Conservation (phyloP, 2,113 vertebrate genomes). For the Cynocephalus volans region DNA sequence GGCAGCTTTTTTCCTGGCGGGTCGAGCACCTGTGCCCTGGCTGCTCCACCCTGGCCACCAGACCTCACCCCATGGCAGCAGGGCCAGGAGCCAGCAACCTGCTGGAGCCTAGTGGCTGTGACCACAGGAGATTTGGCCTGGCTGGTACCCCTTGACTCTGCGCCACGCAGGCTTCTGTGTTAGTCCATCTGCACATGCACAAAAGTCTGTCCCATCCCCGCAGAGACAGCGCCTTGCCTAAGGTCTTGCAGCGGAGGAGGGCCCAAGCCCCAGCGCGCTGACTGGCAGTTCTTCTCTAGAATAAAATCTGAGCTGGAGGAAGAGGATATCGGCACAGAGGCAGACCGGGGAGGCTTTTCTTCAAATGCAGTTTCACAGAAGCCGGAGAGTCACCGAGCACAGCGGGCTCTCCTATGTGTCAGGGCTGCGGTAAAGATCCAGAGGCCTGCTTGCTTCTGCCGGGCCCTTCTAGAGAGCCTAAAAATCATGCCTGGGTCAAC, state of each 20-base stretch:
- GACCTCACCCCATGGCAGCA: background rate
- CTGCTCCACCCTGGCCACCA: background rate
- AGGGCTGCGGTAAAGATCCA: background rate
- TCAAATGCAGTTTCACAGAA: background rate
- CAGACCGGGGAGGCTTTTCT: background rate
- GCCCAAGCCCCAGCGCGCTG: background rate
- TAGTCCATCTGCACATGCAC: background rate
- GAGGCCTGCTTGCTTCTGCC: background rate
- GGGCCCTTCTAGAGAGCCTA: background rate
- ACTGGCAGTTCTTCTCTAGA: background rate
- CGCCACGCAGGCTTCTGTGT: fast-evolving
- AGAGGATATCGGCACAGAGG: background rate
- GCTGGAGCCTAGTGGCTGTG: background rate
- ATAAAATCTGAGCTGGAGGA: background rate
- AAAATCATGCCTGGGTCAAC: background rate
- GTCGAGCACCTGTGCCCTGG: background rate
- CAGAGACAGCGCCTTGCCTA: fast-evolving
- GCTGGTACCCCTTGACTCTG: background rate
- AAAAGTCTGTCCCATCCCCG: fast-evolving
- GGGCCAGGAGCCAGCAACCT: fast-evolving
- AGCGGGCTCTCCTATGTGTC: fast-evolving
- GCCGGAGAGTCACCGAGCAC: fast-evolving
- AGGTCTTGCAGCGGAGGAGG: background rate
- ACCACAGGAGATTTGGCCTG: background rate
- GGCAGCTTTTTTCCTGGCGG: background rate